Base-by-base conservation (phyloP, 2,113 vertebrate species). In the Machaerirhynchus nigripectus region DNA sequence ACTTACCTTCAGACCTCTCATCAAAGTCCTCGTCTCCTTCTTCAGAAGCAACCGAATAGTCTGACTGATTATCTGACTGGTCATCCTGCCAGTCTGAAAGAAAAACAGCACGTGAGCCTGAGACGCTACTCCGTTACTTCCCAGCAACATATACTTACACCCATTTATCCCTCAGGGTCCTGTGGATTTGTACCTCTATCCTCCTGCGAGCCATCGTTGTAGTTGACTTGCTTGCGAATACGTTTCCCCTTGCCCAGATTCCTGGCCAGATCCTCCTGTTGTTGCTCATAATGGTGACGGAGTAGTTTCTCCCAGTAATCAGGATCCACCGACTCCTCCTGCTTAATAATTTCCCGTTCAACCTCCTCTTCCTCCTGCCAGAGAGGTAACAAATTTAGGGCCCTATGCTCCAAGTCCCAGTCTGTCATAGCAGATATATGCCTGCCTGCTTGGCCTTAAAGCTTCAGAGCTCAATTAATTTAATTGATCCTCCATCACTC, bases 271-370 rank as follows among this genome's bases (percentile, higher is more conserved):
- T 99, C 99, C 92, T 99, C 99, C 90, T 99, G 99, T 74, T 99
- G 99, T 97, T 99, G 99, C 97, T 99, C 99, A 8, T 99, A 99
- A 98, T 99, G 99, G 96, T 99, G 99, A 42, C 99, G 98, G 61
- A 99, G 98, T 93, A 99, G 98, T 95, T 99, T 99, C 98, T 99
- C 99, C 99, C 99, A 99, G 97, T 99, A 99, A 96, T 99, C 99
- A 4, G 99, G 99, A 96, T 99, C 99, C 77, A 99, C 99, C 2
- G 99, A 99, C 94, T 99, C 99, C 87, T 99, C 99, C 97, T 99
- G 99, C 95, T 99, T 99, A 95, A 99, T 99, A 94, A 99, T 99
- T 96, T 99, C 99, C 64, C 99, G 98, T 96, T 99, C 99, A 95
- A 99, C 99, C 97, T 99, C 99, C 97, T 99, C 99, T 97, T 99